These are phyloP conservation scores for Tethya wilhelma DNA, from an alignment of 37 sponge, comb jelly and placozoan genomes.

Conservation along the genomic window DNA sequence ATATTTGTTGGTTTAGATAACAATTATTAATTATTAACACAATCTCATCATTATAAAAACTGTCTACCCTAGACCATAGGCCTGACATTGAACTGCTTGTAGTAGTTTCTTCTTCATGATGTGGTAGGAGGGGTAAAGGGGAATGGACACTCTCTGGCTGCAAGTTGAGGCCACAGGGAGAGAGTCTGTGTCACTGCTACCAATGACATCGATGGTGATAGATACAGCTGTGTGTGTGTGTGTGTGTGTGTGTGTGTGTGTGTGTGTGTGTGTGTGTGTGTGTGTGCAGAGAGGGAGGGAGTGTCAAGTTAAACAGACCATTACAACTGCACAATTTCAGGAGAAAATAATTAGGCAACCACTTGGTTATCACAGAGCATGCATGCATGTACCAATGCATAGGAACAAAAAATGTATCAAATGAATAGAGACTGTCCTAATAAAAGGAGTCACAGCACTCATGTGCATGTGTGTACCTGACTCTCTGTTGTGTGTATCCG, in stretches of 20 bases:
- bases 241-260: too few relatives aligned
- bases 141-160: constrained; percentile 87
- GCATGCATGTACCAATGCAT: too few relatives aligned
- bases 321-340: too few relatives aligned
- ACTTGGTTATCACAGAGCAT: too few relatives aligned
- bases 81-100: constrained; percentile 86
- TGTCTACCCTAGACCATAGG: constrained; percentile 78
- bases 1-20: too few relatives aligned
- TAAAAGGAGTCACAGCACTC: too few relatives aligned
- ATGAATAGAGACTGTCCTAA: too few relatives aligned
- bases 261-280: constrained; percentile 3
- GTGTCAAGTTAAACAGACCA: too few relatives aligned
- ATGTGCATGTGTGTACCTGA: constrained; percentile 6
- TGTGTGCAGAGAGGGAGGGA: constrained; percentile 18
- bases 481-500: constrained; percentile 1
- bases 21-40: too few relatives aligned
- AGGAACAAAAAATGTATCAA: too few relatives aligned
- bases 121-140: constrained; percentile 85
- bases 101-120: constrained; percentile 83
- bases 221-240: constrained; percentile 33
- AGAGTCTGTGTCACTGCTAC: constrained; percentile 54
- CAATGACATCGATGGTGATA: constrained; percentile 73
- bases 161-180: constrained; percentile 95
- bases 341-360: too few relatives aligned
- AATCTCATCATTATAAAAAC: too few relatives aligned